Evolutionary conservation across 2,113 vertebrate species (phyloP), one percentile per base, ranked within the genome.

Genomic region (Aramus guarauna): DNA sequence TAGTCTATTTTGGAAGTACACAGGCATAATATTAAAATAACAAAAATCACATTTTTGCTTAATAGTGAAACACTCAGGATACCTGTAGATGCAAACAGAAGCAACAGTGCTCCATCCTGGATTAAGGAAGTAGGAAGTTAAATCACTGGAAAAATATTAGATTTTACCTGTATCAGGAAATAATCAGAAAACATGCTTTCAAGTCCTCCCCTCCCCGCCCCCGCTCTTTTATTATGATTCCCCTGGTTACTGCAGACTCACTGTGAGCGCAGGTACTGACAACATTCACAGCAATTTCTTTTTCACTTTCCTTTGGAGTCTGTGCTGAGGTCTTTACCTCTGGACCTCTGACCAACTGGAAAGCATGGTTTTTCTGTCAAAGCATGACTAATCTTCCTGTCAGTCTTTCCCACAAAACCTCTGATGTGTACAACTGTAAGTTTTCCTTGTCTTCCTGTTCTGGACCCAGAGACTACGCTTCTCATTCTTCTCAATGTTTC

Each of bases 251-350:
- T 22, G 30, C 1, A 30, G 36, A 27, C 11, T 60, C 27, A 9
- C 36, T 52, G 39, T 8, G 34, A 58, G 29, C 0, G 0, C 3
- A 39, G 36, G 23, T 60, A 63, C 39, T 4, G 19, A 47, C 48
- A 72, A 53, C 0, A 0, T n/a, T 50, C 47, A 55, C 15, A 45
- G 67, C 0, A 1, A 21, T 32, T 37, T 58, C 19, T 43, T 30
- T 36, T 47, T 48, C 52, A 26, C 45, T 32, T 19, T 52, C 41
- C 11, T n/a, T 29, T 36, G 19, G 13, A 26, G 30, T 24, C n/a
- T 11, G 37, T 29, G 30, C 60, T 12, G 12, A 66, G 37, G 50
- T 59, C 63, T 53, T 29, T 9, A 12, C 20, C 36, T n/a, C 53
- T 24, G 41, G 32, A 62, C 67, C 36, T 63, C 62, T 36, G 29